Conservation (phyloP, 2,113 vertebrate species). For the Dasyornis broadbenti region DNA sequence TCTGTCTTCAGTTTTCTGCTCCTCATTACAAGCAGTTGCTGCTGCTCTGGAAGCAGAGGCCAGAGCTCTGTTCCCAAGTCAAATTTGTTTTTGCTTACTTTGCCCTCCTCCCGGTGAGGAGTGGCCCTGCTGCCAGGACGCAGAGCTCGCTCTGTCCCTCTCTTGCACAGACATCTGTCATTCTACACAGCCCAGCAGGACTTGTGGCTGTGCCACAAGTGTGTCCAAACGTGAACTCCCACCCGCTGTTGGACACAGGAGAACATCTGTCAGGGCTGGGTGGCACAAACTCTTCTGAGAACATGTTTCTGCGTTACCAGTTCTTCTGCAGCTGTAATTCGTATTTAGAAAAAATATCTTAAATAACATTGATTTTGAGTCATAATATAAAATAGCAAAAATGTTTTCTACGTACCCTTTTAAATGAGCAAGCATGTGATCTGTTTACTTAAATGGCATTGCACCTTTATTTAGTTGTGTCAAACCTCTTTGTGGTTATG, state of each 20-base stretch:
- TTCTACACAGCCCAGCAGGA: not conserved
- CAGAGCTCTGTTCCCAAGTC: not conserved
- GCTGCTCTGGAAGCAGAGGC: not conserved
- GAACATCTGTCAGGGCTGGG: not conserved
- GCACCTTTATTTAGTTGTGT: conserved; percentile 22
- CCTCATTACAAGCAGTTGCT: not conserved
- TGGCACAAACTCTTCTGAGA: not conserved
- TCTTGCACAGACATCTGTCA: not conserved
- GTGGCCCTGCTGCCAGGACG: not conserved
- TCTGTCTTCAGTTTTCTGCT: not conserved
- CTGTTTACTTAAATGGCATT: not conserved
- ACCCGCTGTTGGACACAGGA: not conserved
- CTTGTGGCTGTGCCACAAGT: not conserved
- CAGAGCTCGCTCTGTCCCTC: not conserved
- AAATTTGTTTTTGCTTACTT: not conserved
- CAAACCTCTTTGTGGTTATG: not conserved
- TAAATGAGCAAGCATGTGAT: not conserved
- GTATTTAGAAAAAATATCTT: not conserved
- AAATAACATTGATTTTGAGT: not conserved
- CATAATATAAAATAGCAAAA: not conserved
- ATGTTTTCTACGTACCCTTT: not conserved
- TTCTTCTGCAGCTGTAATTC: not conserved
- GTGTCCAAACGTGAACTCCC: not conserved
- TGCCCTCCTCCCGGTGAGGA: not conserved
- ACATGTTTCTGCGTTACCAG: not conserved